Conservation (phyloP, 1,140 invertebrate species). For the Drosophila kohkoa region DNA sequence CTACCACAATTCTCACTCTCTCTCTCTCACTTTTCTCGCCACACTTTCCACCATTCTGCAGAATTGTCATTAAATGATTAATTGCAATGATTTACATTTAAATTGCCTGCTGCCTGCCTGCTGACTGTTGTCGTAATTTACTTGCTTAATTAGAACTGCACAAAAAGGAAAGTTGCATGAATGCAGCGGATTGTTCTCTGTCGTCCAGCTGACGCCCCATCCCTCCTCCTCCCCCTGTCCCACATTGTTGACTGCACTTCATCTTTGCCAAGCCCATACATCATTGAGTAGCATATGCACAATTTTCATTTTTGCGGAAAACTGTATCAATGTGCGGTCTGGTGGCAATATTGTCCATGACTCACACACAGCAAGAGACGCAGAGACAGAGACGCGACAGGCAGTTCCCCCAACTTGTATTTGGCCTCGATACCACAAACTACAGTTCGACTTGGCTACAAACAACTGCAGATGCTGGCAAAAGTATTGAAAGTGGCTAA, state of each 20-base stretch:
- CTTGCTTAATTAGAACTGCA: conserved; percentile 36
- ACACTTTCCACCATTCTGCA: conserved; percentile 64
- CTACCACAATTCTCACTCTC: conserved; percentile 1
- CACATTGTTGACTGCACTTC: not conserved
- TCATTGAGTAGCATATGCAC: conserved; percentile 54
- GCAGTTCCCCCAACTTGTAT: conserved; percentile 55
- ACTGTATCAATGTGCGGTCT: conserved; percentile 63
- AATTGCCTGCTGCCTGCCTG: conserved; percentile 30
- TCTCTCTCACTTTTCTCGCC: not conserved
- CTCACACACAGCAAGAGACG: conserved; percentile 39
- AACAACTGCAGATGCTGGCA: not conserved
- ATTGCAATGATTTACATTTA: conserved; percentile 53
- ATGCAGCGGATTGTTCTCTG: conserved; percentile 16
- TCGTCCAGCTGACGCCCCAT: no score
- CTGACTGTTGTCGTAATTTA: conserved; percentile 40
- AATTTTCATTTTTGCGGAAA: conserved; percentile 40
- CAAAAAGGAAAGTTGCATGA: conserved; percentile 43
- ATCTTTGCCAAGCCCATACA: conserved; percentile 41
- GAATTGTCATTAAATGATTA: conserved; percentile 56
- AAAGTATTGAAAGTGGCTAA: not conserved
- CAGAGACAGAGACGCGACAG: conserved; percentile 33
- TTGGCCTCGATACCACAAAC: conserved; percentile 61
- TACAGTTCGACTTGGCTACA: conserved; percentile 45
- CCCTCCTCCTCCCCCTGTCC: not conserved
- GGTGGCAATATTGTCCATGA: conserved; percentile 41